phyloP scores from a whole-genome alignment of 2,888 invertebrate genomes.

The Xanthorhoe spadicearia region DNA sequence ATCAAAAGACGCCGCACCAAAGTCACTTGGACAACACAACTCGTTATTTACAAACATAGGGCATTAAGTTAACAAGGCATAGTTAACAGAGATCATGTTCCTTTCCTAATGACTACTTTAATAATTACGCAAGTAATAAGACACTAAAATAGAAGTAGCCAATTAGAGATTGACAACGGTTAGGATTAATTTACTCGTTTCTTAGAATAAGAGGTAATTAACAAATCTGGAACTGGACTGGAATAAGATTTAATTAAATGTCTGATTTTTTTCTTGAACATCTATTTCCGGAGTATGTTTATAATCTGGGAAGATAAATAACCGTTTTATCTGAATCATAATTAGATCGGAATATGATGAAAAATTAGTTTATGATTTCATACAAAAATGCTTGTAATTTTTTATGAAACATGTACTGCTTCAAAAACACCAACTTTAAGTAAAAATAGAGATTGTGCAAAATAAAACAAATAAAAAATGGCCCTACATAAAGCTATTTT shows the following conservation, averaged over 20 bases:
- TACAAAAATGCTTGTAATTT: too few species aligned
- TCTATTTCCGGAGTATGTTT: neutral
- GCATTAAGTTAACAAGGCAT: neutral
- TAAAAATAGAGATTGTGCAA: too few species aligned
- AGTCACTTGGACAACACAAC: too few species aligned
- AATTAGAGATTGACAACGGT: constrained; percentile 47
- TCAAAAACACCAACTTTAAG: too few species aligned
- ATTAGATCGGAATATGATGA: too few species aligned
- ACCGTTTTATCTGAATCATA: neutral
- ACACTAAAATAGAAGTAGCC: constrained; percentile 50
- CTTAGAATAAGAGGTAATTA: constrained; percentile 30
- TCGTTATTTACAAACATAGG: too few species aligned
- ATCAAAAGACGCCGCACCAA: too few species aligned
- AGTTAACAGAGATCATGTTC: constrained; percentile 9
- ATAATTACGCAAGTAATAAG: constrained; percentile 19
- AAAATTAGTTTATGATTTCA: too few species aligned
- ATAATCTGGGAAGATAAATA: neutral
- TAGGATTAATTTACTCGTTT: constrained; percentile 51
- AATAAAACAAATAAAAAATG: too few species aligned
- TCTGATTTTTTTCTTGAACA: too few species aligned
- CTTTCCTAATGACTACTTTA: neutral
- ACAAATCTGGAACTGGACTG: constrained; percentile 30
- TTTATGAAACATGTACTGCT: too few species aligned
- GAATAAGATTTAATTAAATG: neutral
- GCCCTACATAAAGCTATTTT: neutral